Evolutionary conservation across 2,888 invertebrate species (phyloP).

Genomic region (Cenopis cana): DNA sequence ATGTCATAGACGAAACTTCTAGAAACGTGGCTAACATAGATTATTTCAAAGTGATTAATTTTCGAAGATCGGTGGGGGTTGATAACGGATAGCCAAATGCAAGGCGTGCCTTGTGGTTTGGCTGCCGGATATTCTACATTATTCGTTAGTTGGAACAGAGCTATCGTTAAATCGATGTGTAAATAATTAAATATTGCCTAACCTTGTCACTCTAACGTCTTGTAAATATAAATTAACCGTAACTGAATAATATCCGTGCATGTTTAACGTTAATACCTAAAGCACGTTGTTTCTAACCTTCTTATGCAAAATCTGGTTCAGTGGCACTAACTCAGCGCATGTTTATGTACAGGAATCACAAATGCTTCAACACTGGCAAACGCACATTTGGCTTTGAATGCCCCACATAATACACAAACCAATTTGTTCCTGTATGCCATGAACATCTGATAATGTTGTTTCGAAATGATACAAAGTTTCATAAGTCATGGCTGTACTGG

Average conservation of each 20-base stretch:
- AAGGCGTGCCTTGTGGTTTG: conserved; percentile 34
- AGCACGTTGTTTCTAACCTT: conserved; percentile 45
- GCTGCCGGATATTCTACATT: conserved; percentile 22
- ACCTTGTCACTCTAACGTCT: conserved; percentile 70
- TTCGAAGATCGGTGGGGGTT: conserved; percentile 45
- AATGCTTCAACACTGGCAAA: conserved; percentile 48
- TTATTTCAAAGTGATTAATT: conserved; percentile 76
- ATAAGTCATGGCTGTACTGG: too few relatives aligned
- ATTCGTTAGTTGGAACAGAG: conserved; percentile 39
- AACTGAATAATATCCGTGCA: conserved; percentile 39
- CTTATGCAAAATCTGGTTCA: conserved; percentile 16
- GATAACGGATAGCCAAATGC: conserved; percentile 34
- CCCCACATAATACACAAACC: conserved; percentile 23
- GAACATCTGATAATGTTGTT: conserved; percentile 53
- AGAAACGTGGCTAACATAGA: conserved; percentile 83
- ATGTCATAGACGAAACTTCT: conserved; percentile 73
- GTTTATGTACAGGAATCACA: conserved; percentile 41
- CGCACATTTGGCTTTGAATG: conserved; percentile 23
- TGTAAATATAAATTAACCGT: conserved; percentile 51
- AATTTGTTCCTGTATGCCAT: conserved; percentile 59
- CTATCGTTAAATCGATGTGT: conserved; percentile 37
- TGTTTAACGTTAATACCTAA: conserved; percentile 37
- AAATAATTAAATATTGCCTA: conserved; percentile 56
- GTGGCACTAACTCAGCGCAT: conserved; percentile 40
- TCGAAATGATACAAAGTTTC: not conserved